Base-by-base conservation (phyloP, 2,113 vertebrate species). In the Sardina pilchardus region DNA sequence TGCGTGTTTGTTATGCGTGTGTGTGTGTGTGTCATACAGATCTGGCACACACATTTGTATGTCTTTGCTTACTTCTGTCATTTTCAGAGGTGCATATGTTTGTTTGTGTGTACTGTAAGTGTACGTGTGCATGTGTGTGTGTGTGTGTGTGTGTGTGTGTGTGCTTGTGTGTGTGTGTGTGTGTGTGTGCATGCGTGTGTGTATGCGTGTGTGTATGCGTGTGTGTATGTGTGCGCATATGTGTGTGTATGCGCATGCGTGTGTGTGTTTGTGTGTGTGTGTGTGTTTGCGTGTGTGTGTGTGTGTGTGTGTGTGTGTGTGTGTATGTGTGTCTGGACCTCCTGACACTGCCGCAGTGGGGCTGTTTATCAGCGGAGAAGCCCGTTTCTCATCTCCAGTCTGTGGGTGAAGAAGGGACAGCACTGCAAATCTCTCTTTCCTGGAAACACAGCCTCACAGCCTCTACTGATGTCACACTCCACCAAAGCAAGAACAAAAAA, bases 131-230 rank as follows among this genome's bases (percentile, higher is more conserved):
- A 4, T 26, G 45, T 63, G 24, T 63, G 24, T 26, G 24, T 63
- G 56, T 63, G 63, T 71, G 63, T 71, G 63, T 89, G 90, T 90
- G 90, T 90, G 91, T 89, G 21, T 63, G n/a, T 30, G n/a, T 71
- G 63, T 71, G 59, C 34, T 1, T 71, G 63, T 12, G 67, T 75
- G 30, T 75, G 30, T 36, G 30, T 75, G 30, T 16, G 1, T 36
- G 67, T 75, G 67, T 75, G 26, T 75, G 7, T 75, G 67, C 36
- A 1, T 36, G 12, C 16, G 67, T 75, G 67, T 75, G 71, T 78
- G 30, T 78, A 2, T 78, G 30, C 39, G 71, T 78, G n/a, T 53
- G 71, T 78, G 71, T 75, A 30, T 78, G 71, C 39, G 26, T 71
- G 53, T 71, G n/a, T 30, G 3, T 67, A 6, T 30, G 63, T 71